Conservation (phyloP, 1,140 invertebrate genomes). For the Hydropsyche tenuis region DNA sequence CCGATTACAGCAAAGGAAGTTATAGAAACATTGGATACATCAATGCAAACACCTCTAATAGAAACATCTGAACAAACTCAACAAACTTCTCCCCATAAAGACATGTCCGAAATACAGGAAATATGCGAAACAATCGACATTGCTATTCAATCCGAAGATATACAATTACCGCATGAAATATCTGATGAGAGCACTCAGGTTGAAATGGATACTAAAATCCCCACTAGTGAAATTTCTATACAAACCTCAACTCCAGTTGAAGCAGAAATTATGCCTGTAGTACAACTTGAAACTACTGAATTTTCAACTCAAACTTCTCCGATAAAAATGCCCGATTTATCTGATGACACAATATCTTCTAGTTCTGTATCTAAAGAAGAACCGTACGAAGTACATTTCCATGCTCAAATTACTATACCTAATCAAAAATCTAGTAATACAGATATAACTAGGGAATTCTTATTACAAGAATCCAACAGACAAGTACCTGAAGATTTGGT, state of each 20-base stretch:
- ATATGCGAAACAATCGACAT: conserved; percentile 55
- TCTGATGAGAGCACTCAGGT: conserved; percentile 42
- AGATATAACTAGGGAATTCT: conserved; percentile 44
- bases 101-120: conserved; percentile 52
- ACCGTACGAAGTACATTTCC: conserved; percentile 69
- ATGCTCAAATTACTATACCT: conserved; percentile 67
- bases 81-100: conserved; percentile 56
- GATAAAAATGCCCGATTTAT: conserved; percentile 51
- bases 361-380: conserved; percentile 64
- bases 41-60: conserved; percentile 61
- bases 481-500: conserved; percentile 8
- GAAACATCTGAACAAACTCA: conserved; percentile 55
- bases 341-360: conserved; percentile 51
- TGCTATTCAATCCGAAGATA: conserved; percentile 52
- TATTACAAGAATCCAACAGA: conserved; percentile 43
- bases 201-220: conserved; percentile 51
- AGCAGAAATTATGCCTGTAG: conserved; percentile 34
- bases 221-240: conserved; percentile 49
- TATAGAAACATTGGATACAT: conserved; percentile 54
- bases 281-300: conserved; percentile 54
- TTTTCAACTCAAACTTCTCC: conserved; percentile 59
- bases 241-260: conserved; percentile 47
- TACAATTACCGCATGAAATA: conserved; percentile 48
- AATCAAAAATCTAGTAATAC: conserved; percentile 53
- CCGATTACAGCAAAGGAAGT: conserved; percentile 50